These are phyloP conservation scores for Microdon myrmicae DNA, from an alignment of 2,888 invertebrate genomes.

Conservation along the genomic window DNA sequence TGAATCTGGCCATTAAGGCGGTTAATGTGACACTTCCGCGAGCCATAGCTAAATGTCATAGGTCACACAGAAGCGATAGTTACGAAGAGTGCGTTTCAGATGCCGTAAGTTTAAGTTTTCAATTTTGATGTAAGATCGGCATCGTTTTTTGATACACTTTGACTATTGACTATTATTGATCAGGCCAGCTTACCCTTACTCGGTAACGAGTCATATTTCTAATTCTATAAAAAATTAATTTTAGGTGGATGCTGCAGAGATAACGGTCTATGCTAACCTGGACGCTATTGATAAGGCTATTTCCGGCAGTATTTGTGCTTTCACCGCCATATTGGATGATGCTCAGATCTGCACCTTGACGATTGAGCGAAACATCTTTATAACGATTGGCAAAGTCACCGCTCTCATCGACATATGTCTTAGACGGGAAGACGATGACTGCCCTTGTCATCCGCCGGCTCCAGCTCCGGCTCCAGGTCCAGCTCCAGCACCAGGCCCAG, in stretches of 20 bases:
- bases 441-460: conserved; percentile 9
- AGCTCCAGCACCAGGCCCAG: background rate
- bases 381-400: conserved; percentile 10
- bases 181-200: too few species aligned
- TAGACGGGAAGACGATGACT: background rate
- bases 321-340: background rate
- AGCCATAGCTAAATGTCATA: conserved; percentile 4
- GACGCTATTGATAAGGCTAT: conserved; percentile 8
- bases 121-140: too few species aligned
- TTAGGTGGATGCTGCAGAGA: background rate
- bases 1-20: background rate
- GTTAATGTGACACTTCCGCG: background rate
- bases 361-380: background rate
- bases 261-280: background rate
- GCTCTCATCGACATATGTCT: conserved; percentile 10
- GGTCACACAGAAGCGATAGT: background rate
- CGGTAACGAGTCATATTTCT: too few species aligned
- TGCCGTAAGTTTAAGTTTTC: conserved; percentile 16
- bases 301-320: conserved; percentile 5
- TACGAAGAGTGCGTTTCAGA: conserved; percentile 5
- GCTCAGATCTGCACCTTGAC: conserved; percentile 9
- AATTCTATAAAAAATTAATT: too few species aligned
- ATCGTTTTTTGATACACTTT: too few species aligned
- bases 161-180: too few species aligned
- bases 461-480: background rate